Evolutionary conservation across 2,113 vertebrate species (phyloP).

Genomic region (Panthera uncia): DNA sequence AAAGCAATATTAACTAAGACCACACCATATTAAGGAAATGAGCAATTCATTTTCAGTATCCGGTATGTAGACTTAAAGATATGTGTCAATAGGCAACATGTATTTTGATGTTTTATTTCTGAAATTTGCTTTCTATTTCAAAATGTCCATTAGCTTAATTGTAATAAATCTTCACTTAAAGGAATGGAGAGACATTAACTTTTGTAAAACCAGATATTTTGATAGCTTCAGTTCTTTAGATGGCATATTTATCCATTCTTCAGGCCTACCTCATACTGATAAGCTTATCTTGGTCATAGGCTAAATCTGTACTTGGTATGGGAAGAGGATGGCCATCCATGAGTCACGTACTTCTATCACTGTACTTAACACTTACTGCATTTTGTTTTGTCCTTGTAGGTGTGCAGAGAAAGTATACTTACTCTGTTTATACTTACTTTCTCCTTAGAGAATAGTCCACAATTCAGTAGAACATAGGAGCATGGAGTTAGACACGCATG

Average conservation of each 20-base stretch:
- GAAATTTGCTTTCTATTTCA: background rate
- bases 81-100: background rate
- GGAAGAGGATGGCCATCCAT: background rate
- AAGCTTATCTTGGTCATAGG: background rate
- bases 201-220: background rate
- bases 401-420: background rate
- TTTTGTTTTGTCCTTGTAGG: background rate
- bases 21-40: background rate
- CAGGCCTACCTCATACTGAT: background rate
- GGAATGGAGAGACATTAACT: background rate
- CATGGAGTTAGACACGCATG: background rate
- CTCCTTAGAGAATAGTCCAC: background rate
- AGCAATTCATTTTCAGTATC: slow-evolving; percentile 19
- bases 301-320: background rate
- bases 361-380: background rate
- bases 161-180: background rate
- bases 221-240: background rate
- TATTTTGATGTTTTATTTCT: slow-evolving; percentile 1
- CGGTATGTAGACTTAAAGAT: background rate
- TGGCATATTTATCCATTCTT: background rate
- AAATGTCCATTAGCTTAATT: background rate
- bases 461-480: background rate
- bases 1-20: background rate
- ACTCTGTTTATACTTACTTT: background rate
- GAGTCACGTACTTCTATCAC: background rate